Percentiles rank a stretch among this genome's conserved stretches.
These are phyloP conservation scores for Portevinia maculata DNA, from an alignment of 2,888 invertebrate genomes.

Conservation along the genomic window DNA sequence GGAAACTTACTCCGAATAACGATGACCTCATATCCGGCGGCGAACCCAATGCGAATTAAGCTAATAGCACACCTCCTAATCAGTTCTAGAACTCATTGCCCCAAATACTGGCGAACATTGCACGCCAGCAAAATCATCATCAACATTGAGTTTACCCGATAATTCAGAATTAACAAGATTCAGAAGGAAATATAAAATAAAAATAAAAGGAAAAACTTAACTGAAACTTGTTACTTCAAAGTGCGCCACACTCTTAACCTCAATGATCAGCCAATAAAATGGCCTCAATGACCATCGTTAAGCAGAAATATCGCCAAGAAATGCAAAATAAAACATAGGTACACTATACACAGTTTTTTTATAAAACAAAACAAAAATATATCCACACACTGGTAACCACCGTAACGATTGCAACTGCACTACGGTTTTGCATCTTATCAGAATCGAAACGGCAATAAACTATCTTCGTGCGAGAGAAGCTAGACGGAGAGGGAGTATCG, in stretches of 20 bases:
- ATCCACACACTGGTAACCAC: constrained; percentile 30
- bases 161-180: constrained; percentile 17
- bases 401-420: constrained; percentile 34
- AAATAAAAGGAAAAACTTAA: constrained; percentile 15
- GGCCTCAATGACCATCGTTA: constrained; percentile 72
- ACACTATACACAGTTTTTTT: constrained; percentile 9
- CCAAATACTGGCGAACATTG: constrained; percentile 33
- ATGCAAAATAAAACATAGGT: constrained; percentile 62
- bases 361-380: constrained; percentile 12
- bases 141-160: constrained; percentile 27
- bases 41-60: not conserved
- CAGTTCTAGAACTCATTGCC: constrained; percentile 31
- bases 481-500: constrained; percentile 6
- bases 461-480: constrained; percentile 49
- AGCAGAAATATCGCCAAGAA: constrained; percentile 67
- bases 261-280: constrained; percentile 66
- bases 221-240: constrained; percentile 53
- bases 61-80: not conserved
- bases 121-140: constrained; percentile 28
- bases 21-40: constrained; percentile 60
- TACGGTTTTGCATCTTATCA: constrained; percentile 71
- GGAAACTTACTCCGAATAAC: constrained; percentile 22
- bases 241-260: constrained; percentile 64
- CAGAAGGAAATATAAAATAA: constrained; percentile 10
- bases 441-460: constrained; percentile 73